These are phyloP conservation scores for Clarias magur DNA, from an alignment of 2,113 vertebrate genomes.

Conservation along the genomic window DNA sequence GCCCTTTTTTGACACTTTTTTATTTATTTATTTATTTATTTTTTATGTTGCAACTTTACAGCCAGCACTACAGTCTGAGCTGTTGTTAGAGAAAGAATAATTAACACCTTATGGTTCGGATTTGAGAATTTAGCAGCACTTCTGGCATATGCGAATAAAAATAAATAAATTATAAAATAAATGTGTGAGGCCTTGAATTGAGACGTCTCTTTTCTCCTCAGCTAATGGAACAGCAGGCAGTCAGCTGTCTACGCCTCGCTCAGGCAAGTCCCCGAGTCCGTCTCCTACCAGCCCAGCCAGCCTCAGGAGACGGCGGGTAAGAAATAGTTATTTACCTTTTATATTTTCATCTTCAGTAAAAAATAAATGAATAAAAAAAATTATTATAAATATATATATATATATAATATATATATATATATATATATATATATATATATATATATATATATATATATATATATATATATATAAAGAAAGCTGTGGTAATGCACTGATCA, in stretches of 20 bases:
- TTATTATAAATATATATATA: too few relatives aligned
- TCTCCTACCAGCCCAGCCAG: constrained; percentile 95
- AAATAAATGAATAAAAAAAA: not conserved
- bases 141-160: not conserved
- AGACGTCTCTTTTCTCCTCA: constrained; percentile 58
- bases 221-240: constrained; percentile 96
- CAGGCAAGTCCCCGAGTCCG: constrained; percentile 94
- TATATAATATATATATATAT: too few relatives aligned
- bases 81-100: not conserved
- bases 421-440: too few relatives aligned
- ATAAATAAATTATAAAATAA: too few relatives aligned
- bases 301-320: constrained; percentile 92
- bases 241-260: constrained; percentile 94
- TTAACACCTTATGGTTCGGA: not conserved
- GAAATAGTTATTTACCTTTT: constrained; percentile 20
- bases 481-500: not conserved
- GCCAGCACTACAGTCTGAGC: not conserved
- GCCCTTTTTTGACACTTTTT: not conserved
- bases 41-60: not conserved
- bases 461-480: not conserved
- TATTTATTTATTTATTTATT: not conserved
- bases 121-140: not conserved
- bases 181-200: not conserved
- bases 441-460: too few relatives aligned
- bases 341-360: not conserved